These are phyloP conservation scores for Ceyx margarethae DNA, from an alignment of 2,113 vertebrate species.

Conservation along the genomic window DNA sequence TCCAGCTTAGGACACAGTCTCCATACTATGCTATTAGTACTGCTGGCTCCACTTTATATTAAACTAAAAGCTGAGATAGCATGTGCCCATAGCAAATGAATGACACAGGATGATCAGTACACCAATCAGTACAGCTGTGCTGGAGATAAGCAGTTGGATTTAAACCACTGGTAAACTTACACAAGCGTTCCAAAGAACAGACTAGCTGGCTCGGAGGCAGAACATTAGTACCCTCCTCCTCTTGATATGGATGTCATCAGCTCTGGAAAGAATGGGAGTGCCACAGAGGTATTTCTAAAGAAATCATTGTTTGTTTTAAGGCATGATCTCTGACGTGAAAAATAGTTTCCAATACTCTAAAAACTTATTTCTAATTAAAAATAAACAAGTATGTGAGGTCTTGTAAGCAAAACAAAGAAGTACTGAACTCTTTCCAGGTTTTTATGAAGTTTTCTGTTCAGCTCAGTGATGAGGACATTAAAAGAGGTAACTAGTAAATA, in stretches of 20 bases:
- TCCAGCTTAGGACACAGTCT: background rate
- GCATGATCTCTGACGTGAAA: background rate
- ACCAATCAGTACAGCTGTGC: background rate
- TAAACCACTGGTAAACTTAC: slow-evolving; percentile 25
- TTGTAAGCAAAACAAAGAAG: background rate
- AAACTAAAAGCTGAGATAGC: slow-evolving; percentile 25
- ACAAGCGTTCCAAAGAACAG: background rate
- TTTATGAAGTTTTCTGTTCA: background rate
- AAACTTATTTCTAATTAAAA: background rate
- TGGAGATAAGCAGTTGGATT: background rate
- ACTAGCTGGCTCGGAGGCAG: background rate
- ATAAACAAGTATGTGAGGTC: background rate
- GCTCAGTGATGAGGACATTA: background rate
- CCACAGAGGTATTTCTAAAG: background rate
- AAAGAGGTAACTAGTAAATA: background rate
- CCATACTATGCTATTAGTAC: slow-evolving; percentile 15
- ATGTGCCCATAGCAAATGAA: background rate
- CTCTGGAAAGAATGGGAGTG: background rate
- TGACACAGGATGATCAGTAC: slow-evolving; percentile 11
- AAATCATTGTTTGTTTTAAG: background rate
- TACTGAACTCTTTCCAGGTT: background rate
- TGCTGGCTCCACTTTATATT: background rate
- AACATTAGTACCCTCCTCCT: background rate
- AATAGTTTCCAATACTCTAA: background rate
- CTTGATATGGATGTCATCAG: background rate